Evolutionary conservation across 1,140 invertebrate genomes (phyloP).

Genomic region (Telenomus remus): DNA sequence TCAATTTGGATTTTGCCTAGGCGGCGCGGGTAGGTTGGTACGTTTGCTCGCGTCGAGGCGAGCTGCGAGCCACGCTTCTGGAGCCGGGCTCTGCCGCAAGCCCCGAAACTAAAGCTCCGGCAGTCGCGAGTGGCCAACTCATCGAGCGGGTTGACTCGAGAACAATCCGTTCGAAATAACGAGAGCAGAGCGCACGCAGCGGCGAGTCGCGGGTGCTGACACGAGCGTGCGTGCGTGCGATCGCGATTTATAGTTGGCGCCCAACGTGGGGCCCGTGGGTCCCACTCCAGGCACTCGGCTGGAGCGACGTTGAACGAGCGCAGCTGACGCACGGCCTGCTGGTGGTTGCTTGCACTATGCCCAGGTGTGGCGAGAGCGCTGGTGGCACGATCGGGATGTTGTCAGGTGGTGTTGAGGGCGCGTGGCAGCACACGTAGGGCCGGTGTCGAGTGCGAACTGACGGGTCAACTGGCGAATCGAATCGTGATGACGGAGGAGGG

Average conservation of each 20-base stretch:
- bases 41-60: constrained; percentile 62
- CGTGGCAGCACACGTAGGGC: too few species aligned
- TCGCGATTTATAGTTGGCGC: not conserved
- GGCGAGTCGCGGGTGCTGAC: constrained; percentile 1
- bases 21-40: constrained; percentile 63
- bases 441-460: too few species aligned
- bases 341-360: not conserved
- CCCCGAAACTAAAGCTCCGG: constrained; percentile 56
- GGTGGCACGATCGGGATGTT: too few species aligned
- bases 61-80: constrained; percentile 59
- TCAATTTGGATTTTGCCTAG: constrained; percentile 74
- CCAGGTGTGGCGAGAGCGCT: too few species aligned
- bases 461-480: not conserved
- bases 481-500: constrained; percentile 62
- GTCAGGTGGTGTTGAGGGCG: too few species aligned
- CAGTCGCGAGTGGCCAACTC: constrained; percentile 71
- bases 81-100: constrained; percentile 57
- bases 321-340: too few species aligned
- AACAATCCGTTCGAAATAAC: not conserved
- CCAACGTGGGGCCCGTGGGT: constrained; percentile 1
- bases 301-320: not conserved
- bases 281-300: not conserved
- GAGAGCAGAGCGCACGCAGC: constrained; percentile 14
- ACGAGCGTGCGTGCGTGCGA: not conserved
- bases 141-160: constrained; percentile 64